Percentiles rank a stretch among this genome's conserved stretches.
Evolutionary conservation across 2,888 invertebrate genomes (phyloP).

Genomic region (Polydrusus pterygomalis): DNA sequence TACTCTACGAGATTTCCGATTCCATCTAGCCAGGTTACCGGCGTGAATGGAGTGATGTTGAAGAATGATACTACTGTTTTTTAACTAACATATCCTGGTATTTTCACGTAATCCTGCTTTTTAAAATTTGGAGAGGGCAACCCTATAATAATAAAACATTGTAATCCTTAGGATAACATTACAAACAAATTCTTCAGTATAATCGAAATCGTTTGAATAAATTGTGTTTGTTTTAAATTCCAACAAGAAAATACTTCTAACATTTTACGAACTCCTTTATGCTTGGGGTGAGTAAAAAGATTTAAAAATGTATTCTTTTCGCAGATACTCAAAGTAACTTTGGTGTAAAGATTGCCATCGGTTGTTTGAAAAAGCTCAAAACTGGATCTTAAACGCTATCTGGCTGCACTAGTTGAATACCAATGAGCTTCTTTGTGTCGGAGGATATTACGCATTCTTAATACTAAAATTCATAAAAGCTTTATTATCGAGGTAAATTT

Average conservation of each 20-base stretch:
- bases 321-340: constrained; percentile 46
- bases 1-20: too few relatives aligned
- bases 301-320: constrained; percentile 49
- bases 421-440: constrained; percentile 63
- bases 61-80: too few relatives aligned
- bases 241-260: constrained; percentile 49
- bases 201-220: constrained; percentile 42
- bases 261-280: constrained; percentile 49
- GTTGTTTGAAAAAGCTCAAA: constrained; percentile 59
- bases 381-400: constrained; percentile 61
- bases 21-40: too few relatives aligned
- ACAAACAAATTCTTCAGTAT: constrained; percentile 25
- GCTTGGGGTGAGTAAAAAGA: constrained; percentile 43
- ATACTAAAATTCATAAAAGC: constrained; percentile 31
- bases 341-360: constrained; percentile 46
- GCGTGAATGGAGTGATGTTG: too few relatives aligned
- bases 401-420: constrained; percentile 62
- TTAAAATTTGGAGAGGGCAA: too few relatives aligned
- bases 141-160: constrained; percentile 2
- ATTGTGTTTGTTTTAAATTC: constrained; percentile 48
- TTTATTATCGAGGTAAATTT: constrained; percentile 17
- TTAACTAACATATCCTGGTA: too few relatives aligned
- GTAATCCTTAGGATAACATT: constrained; percentile 1
- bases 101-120: too few relatives aligned
- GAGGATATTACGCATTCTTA: constrained; percentile 46